These are phyloP conservation scores for Eupleurogrammus muticus DNA, from an alignment of 2,797 vertebrate genomes.

Conservation along the genomic window DNA sequence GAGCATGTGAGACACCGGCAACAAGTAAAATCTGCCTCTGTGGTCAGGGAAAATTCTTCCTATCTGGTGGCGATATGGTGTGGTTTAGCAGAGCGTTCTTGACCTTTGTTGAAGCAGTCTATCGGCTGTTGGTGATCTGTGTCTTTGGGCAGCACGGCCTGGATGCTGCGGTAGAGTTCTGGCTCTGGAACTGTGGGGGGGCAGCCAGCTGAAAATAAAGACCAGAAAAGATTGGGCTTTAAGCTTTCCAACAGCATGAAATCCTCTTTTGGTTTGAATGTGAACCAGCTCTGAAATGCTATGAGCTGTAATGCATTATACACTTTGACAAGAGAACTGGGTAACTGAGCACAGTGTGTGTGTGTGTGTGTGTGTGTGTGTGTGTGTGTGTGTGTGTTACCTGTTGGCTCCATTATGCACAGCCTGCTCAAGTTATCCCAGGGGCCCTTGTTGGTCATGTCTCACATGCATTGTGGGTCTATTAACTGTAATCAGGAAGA, in stretches of 20 bases:
- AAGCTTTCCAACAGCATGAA: background rate
- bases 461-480: slow-evolving; percentile 55
- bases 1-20: background rate
- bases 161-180: slow-evolving; percentile 90
- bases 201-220: slow-evolving; percentile 46
- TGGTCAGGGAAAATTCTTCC: background rate
- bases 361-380: no score
- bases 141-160: slow-evolving; percentile 86
- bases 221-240: background rate
- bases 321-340: no score
- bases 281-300: background rate
- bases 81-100: background rate
- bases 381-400: slow-evolving; percentile 54
- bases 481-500: slow-evolving; percentile 44
- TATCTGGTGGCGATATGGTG: background rate
- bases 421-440: slow-evolving; percentile 57
- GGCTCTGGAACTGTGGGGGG: slow-evolving; percentile 82
- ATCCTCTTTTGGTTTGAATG: background rate
- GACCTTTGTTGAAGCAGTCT: slow-evolving; percentile 87
- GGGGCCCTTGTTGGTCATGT: slow-evolving; percentile 56
- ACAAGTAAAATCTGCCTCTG: background rate
- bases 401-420: slow-evolving; percentile 72
- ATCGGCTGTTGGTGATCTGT: slow-evolving; percentile 76
- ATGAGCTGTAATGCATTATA: background rate
- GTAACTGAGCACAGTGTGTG: background rate